These are phyloP conservation scores for Oryzias celebensis DNA, from an alignment of 2,113 vertebrate species.

Conservation along the genomic window DNA sequence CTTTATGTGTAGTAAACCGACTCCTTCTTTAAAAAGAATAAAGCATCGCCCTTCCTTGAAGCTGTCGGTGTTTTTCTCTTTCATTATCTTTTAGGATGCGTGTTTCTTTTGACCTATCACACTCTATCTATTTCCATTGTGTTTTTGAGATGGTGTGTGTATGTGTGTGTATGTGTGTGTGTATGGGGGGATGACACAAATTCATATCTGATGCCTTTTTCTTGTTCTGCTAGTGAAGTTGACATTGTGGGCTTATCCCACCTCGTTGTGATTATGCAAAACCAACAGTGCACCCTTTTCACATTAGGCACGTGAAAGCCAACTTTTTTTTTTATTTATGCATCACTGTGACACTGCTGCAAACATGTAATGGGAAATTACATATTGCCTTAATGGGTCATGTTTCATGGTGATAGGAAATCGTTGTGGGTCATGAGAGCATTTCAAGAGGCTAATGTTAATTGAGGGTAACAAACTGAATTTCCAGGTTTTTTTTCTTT, in stretches of 20 bases:
- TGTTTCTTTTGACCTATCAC: conserved; percentile 16
- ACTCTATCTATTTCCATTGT: conserved; percentile 9
- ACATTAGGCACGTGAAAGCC: conserved; percentile 53
- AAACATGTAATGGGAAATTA: conserved; percentile 28
- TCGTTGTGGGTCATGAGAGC: conserved; percentile 14
- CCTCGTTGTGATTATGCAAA: conserved; percentile 50
- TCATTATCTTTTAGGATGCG: conserved; percentile 48
- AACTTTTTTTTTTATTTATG: conserved; percentile 13
- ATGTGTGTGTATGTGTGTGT: not conserved
- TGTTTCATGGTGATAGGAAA: conserved; percentile 26
- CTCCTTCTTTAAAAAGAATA: conserved; percentile 69
- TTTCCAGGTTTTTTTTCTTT: too few species aligned
- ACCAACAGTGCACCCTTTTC: conserved; percentile 56
- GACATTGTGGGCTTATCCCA: conserved; percentile 29
- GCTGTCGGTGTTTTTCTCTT: conserved; percentile 67
- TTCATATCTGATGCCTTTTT: conserved; percentile 62
- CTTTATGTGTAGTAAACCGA: conserved; percentile 52
- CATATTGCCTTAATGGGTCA: conserved; percentile 8
- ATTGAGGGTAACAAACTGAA: too few species aligned
- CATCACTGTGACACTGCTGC: not conserved
- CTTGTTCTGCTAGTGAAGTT: conserved; percentile 46
- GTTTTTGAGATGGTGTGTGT: conserved; percentile 7
- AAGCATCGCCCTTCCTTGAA: conserved; percentile 52
- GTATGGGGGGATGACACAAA: conserved; percentile 3
- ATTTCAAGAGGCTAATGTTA: too few species aligned